Conservation (phyloP, 23 tunicate genomes). For the Halocynthia aurantium region DNA sequence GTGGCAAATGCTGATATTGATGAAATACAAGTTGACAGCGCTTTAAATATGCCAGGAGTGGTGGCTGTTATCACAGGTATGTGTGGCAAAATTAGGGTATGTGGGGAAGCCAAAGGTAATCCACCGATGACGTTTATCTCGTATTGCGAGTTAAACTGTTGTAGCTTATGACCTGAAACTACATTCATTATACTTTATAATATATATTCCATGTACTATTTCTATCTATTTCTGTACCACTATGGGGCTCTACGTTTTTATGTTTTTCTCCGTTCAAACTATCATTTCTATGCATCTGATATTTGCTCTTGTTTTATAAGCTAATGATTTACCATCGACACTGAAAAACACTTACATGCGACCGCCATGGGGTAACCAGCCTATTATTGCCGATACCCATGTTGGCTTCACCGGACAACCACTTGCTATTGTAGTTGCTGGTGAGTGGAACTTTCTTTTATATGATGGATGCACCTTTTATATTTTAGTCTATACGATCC, state of each 20-base stretch:
- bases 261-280: neutral
- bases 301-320: conserved; percentile 4
- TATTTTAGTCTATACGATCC: no score
- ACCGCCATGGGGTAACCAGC: conserved; percentile 24
- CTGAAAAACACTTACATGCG: conserved; percentile 28
- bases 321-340: conserved; percentile 16
- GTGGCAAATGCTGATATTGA: conserved; percentile 67
- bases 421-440: conserved; percentile 78
- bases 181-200: no score
- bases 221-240: neutral
- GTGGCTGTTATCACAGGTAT: conserved; percentile 30
- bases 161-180: no score
- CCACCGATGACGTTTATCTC: no score
- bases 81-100: no score
- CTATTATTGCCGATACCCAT: conserved; percentile 53
- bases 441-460: conserved; percentile 13
- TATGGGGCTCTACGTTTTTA: neutral
- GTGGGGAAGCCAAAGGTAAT: no score
- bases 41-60: conserved; percentile 50
- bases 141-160: no score
- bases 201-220: no score
- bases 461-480: no score
- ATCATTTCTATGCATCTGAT: neutral
- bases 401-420: conserved; percentile 71
- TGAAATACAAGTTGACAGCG: conserved; percentile 32